Base-by-base conservation (phyloP, 2,113 vertebrate genomes). In the Sceloporus tristichus region DNA sequence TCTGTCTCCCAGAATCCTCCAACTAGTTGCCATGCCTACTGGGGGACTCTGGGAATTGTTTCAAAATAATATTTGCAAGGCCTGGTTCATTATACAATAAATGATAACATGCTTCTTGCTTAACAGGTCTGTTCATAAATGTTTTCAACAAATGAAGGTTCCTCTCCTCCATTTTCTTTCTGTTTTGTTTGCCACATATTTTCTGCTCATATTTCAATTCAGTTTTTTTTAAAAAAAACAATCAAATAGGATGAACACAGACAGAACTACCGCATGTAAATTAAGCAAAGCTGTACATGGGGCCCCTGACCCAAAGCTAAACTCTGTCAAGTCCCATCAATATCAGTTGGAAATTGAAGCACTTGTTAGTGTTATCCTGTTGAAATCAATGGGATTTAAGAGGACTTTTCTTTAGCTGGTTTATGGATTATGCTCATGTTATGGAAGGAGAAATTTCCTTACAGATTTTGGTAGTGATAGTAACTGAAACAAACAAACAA, bases 311-410 rank as follows among this genome's bases (percentile, higher is more conserved):
- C 2, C 23, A 38, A 54, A 70, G 9, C 8, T 68, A 38, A 88
- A 8, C 54, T n/a, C 27, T 19, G 34, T 38, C 40, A 56, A 65
- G 27, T 38, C 11, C 40, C 16, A 53, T 18, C 10, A 81, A 42
- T 38, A 19, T 48, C 56, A 21, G 5, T 66, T 5, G 34, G 74
- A 77, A 2, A 0, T 73, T 66, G 34, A 66, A 38, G n/a, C n/a
- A 68, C 7, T 13, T 66, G 25, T 66, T 42, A 82, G 74, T 21
- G 23, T 14, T 9, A 6, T 10, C 38, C 9, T 34, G 9, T 40
- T 79, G 77, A 65, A n/a, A 82, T 82, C 19, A 75, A 13, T 82
- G 56, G 56, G 70, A 53, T n/a, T n/a, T 25, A n/a, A 82, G 54
- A 23, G 16, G 48, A 42, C 73, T 66, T 42, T 87, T 74, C 53